Evolutionary conservation across 2,797 vertebrate genomes (phyloP), one percentile per base, ranked within the genome.

Genomic region (Spheniscus humboldti): DNA sequence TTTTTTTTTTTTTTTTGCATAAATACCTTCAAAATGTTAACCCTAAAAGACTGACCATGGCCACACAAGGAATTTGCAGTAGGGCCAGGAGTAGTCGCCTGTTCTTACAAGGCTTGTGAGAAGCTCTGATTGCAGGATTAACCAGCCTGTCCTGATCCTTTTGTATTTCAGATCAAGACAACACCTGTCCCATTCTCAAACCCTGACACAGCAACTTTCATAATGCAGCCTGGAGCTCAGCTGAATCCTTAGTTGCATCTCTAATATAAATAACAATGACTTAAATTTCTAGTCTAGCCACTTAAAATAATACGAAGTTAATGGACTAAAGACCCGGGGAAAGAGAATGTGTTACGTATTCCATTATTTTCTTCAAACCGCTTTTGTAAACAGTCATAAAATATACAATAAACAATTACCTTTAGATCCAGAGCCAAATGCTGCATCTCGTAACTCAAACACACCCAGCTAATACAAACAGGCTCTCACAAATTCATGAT

Each of bases 361-460:
- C 69, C 7, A 2, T 90, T 95, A 72, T 78, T 96, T 96, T 86
- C 79, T 86, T 92, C 73, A 92, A 92, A 75, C 66, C 18, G 0
- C 94, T 90, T 88, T 67, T 94, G 76, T 96, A 95, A 96, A 94
- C 82, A 92, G 79, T 84, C 74, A 84, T 96, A 90, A 97, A 96
- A 92, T 48, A 77, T 25, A 52, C 67, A 79, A 48, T 64, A 95
- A 96, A 94, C 43, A 85, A 72, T 86, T 91, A 74, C 47, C 82
- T 91, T 96, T 85, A 88, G 85, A 94, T 91, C 73, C 52, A 74
- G 45, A 95, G 92, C 94, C 94, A 97, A 94, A 71, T 50, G n/a
- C 37, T 88, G 66, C 82, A 78, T 83, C 91, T 83, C 1, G 0
- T 48, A 89, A 67, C 50, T 85, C 47, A 88, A 89, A 86, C 63